Base-by-base conservation (phyloP, 2,797 vertebrate species). In the Graptemys geographica region DNA sequence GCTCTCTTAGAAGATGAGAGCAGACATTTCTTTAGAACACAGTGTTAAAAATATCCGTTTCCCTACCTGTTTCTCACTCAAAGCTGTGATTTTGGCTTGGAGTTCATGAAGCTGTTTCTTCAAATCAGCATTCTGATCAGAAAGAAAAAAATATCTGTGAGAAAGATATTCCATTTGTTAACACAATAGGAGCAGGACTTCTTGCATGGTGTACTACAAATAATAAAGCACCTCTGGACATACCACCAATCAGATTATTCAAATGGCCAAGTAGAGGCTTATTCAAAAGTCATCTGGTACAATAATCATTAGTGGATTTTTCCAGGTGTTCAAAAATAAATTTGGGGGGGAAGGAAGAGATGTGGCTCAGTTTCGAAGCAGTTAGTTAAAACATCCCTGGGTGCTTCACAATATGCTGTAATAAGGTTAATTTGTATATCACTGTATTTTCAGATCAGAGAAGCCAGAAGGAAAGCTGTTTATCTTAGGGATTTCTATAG, bases 21-120 rank as follows among this genome's bases (percentile, higher is more conserved):
- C 94, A 97, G 81, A 97, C 81, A 82, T 96, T 96, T 96, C 94
- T 98, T 97, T 97, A 97, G 95, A 98, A 97, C 16, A 84, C 41
- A 12, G 88, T 96, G 92, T 98, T 98, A 98, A 98, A 98, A 97
- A 97, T 51, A 91, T 79, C 56, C 90, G 69, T 96, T 96, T 95
- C 81, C 98, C 96, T 98, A 99, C 99, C 99, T 99, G 99, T 98
- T 99, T 99, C 98, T 99, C 99, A 97, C 99, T 99, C 98, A 99
- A 98, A 78, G 99, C 99, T 94, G 99, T 99, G 98, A 99, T 99
- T 99, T 99, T 99, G 94, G 99, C 99, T 98, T 99, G 99, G 95
- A 99, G 99, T 98, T 99, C 99, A 92, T 99, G 99, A 97, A 99
- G 99, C 96, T 99, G 99, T 98, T 99, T 99, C 98, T 99, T 99